Conservation (phyloP, 2,113 vertebrate species). For the Anser brachyrhynchus region DNA sequence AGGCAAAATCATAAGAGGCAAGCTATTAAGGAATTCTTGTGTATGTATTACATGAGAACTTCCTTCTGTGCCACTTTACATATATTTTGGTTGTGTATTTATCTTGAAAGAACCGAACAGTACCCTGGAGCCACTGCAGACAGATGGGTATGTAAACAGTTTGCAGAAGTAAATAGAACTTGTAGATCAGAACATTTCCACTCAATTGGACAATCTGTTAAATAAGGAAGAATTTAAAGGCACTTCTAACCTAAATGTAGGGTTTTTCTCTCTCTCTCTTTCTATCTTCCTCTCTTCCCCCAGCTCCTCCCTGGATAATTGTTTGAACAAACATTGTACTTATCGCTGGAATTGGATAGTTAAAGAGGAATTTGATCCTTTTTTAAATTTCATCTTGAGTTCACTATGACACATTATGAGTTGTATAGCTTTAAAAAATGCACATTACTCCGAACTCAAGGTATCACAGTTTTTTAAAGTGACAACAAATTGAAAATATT, state of each 20-base stretch:
- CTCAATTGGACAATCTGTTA: background rate
- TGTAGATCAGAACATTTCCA: conserved; percentile 12
- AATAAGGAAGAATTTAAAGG: conserved; percentile 17
- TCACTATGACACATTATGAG: background rate
- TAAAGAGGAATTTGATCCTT: background rate
- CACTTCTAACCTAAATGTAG: background rate
- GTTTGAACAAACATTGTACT: background rate
- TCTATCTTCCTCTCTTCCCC: background rate
- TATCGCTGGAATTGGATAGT: background rate
- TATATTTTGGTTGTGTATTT: background rate
- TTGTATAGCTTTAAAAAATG: background rate
- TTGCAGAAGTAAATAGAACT: conserved; percentile 20
- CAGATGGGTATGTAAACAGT: background rate
- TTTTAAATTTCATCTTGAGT: background rate
- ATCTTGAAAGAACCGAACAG: background rate
- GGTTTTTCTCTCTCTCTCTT: background rate
- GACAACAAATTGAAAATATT: background rate
- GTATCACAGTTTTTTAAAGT: background rate
- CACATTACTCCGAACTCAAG: background rate
- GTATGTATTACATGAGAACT: background rate
- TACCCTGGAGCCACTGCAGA: background rate
- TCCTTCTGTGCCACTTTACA: background rate
- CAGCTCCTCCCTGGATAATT: background rate
- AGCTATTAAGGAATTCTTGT: background rate
- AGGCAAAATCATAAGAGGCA: background rate